phyloP scores from a whole-genome alignment of 2,113 vertebrate species.

The Vireo altiloquus region DNA sequence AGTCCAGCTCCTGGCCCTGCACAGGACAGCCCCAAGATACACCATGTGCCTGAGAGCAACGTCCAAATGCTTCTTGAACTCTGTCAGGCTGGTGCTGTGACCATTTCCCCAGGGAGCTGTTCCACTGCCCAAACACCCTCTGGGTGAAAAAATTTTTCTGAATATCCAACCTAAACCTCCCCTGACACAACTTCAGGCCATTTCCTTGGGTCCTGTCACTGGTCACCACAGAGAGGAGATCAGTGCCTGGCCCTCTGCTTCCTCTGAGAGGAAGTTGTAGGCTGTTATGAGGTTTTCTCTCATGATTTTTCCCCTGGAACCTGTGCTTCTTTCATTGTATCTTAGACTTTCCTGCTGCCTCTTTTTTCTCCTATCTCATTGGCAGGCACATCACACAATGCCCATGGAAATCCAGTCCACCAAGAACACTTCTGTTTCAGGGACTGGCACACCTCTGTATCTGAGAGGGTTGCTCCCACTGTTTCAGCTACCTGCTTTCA shows the following conservation, averaged over 20 bases:
- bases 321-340: background rate
- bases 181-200: background rate
- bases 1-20: too few species aligned
- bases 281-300: background rate
- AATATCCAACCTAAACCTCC: background rate
- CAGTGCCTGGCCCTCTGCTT: background rate
- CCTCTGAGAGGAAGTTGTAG: background rate
- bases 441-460: background rate
- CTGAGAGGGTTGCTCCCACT: background rate
- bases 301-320: background rate
- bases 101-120: background rate
- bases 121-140: rapidly evolving
- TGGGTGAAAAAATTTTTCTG: rapidly evolving
- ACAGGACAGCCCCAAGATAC: background rate
- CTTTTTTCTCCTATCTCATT: background rate
- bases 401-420: background rate
- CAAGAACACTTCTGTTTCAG: background rate
- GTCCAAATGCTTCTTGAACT: rapidly evolving
- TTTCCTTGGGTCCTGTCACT: background rate
- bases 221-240: background rate
- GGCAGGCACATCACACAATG: background rate
- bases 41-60: rapidly evolving
- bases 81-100: background rate
- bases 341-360: background rate
- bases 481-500: background rate